Base-by-base conservation (phyloP, 2,797 vertebrate genomes). In the Poliocrania exsul region DNA sequence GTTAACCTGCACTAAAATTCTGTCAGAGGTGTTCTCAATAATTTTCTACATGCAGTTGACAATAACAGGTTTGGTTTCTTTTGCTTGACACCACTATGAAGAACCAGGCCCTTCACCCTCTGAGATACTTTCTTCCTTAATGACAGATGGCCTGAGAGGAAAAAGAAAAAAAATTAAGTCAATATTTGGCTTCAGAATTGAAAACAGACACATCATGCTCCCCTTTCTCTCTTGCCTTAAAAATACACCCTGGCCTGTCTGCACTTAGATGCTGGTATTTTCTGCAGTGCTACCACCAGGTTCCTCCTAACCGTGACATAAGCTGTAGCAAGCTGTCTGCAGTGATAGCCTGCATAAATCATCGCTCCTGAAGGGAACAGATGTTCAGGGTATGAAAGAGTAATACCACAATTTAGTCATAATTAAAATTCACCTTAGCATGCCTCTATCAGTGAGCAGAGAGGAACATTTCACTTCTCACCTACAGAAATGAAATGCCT, bases 351-450 rank as follows among this genome's bases (percentile, higher is more conserved):
- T 97, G 97, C 98, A 99, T 99, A 98, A 99, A 99, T 99, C 98
- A 99, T 98, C 95, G 92, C 97, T 98, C 97, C 98, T 98, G 98
- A 99, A 98, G 98, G 98, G 98, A 99, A 98, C 98, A 99, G 98
- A 98, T 99, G 98, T 98, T 98, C 96, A 95, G 98, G 97, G 97
- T 98, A 98, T 98, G 98, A 98, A 98, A 98, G 98, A 98, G 97
- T 98, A 98, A 98, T 98, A 98, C 97, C 98, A 98, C 98, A 98
- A 98, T 98, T 99, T 98, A 99, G 98, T 98, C 97, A 98, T 98
- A 98, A 99, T 99, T 98, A 98, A 98, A 98, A 98, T 98, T 98
- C 98, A 98, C 98, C 97, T 99, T 99, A 98, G 98, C 98, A 96
- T 96, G 97, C 97, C 96, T 98, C 97, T 97, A 97, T 97, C 97